A percentile compares a stretch with the other conserved stretches of the same genome.
phyloP scores from a whole-genome alignment of 2,113 vertebrate species.

The Otus sunia region DNA sequence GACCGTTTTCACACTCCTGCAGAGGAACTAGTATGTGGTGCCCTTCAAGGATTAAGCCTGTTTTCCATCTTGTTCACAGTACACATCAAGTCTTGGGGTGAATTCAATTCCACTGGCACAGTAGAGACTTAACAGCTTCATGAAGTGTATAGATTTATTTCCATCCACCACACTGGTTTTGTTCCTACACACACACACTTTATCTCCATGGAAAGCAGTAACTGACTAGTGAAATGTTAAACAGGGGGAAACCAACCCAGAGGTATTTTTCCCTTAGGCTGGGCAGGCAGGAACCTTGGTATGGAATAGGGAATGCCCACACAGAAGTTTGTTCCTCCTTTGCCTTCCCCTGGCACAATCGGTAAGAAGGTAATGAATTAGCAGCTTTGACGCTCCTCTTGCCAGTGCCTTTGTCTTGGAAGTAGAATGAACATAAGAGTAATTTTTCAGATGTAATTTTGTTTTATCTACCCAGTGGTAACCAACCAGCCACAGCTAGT shows the following conservation, averaged over 20 bases:
- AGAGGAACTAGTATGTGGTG: not conserved
- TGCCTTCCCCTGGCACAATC: accelerated
- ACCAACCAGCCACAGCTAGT: not conserved
- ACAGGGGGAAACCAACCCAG: not conserved
- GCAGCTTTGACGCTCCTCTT: not conserved
- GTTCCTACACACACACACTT: not conserved
- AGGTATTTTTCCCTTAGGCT: not conserved
- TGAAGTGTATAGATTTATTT: not conserved
- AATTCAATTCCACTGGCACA: not conserved
- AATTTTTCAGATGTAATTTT: not conserved
- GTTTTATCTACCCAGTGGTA: not conserved
- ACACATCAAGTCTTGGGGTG: not conserved
- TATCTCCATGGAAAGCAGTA: not conserved
- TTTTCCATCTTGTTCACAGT: not conserved
- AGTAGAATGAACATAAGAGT: not conserved
- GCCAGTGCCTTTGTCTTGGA: not conserved
- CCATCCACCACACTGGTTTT: not conserved
- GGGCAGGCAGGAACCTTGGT: not conserved
- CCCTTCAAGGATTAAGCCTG: not conserved
- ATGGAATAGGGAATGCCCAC: not conserved
- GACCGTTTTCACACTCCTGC: not conserved
- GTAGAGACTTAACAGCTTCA: not conserved
- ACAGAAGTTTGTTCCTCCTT: not conserved
- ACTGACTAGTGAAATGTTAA: not conserved
- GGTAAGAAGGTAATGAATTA: not conserved